Percentiles rank a stretch among this genome's conserved stretches.
phyloP scores from a whole-genome alignment of 2,888 invertebrate genomes.

The Macaria notata region DNA sequence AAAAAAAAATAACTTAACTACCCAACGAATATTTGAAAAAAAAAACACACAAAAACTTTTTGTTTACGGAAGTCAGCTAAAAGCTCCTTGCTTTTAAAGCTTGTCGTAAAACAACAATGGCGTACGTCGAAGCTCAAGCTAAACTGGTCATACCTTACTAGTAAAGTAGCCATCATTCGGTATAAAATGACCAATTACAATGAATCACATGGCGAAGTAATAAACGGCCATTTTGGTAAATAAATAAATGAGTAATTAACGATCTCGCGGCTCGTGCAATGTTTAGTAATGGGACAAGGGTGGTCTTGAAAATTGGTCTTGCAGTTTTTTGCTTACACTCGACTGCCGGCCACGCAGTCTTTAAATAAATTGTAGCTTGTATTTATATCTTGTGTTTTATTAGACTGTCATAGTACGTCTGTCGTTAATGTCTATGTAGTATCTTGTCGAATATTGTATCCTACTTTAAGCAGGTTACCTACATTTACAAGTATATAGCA shows the following conservation, averaged over 20 bases:
- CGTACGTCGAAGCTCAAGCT: conserved; percentile 30
- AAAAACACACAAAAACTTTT: conserved; percentile 24
- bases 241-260: conserved; percentile 76
- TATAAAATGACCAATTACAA: conserved; percentile 72
- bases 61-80: background rate
- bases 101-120: background rate
- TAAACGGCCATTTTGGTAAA: conserved; percentile 72
- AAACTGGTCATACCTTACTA: conserved; percentile 39
- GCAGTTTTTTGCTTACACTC: too few relatives aligned
- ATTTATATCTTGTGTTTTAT: too few relatives aligned
- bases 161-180: conserved; percentile 55
- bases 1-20: too few relatives aligned
- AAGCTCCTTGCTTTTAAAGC: too few relatives aligned
- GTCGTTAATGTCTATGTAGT: too few relatives aligned
- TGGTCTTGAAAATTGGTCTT: background rate
- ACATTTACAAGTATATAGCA: too few relatives aligned
- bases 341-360: too few relatives aligned
- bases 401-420: too few relatives aligned
- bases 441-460: too few relatives aligned
- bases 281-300: conserved; percentile 25
- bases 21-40: too few relatives aligned
- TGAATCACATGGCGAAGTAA: conserved; percentile 66
- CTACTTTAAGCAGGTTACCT: too few relatives aligned
- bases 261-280: conserved; percentile 38
- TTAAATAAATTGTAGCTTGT: too few relatives aligned